phyloP scores from a whole-genome alignment of 2,797 vertebrate genomes.

The Streptopelia turtur region DNA sequence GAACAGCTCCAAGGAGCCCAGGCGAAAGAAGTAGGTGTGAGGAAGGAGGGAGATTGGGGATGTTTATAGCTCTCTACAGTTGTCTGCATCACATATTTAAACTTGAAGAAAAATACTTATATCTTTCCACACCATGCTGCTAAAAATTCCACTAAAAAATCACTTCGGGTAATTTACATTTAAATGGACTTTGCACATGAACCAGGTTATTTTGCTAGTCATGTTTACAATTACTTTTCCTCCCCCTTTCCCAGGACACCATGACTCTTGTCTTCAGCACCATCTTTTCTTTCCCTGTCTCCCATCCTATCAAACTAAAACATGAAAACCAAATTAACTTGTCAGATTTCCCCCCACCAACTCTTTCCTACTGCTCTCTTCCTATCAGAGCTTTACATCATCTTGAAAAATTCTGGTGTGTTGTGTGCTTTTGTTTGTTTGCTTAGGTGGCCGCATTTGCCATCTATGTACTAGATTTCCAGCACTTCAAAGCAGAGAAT shows the following conservation, averaged over 20 bases:
- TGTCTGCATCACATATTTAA: constrained; percentile 44
- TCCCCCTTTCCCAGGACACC: neutral
- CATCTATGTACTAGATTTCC: neutral
- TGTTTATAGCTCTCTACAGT: constrained; percentile 41
- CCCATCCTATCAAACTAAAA: constrained; percentile 20
- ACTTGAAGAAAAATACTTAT: constrained; percentile 1
- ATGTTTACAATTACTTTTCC: constrained; percentile 40
- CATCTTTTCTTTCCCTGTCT: neutral
- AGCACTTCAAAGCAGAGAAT: neutral
- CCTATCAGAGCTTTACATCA: neutral
- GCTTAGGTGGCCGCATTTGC: neutral
- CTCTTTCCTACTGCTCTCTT: constrained; percentile 1
- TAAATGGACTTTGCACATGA: constrained; percentile 61
- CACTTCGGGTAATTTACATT: constrained; percentile 70
- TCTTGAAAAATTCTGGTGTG: neutral
- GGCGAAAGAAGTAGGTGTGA: constrained; percentile 41
- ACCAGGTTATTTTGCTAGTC: constrained; percentile 57
- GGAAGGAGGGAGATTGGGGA: neutral
- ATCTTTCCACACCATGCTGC: neutral
- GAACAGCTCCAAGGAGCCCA: constrained; percentile 48
- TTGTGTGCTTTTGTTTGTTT: neutral
- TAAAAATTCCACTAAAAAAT: constrained; percentile 38
- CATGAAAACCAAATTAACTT: constrained; percentile 49
- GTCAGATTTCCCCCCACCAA: constrained; percentile 8
- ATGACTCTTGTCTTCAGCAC: neutral